phyloP scores from a whole-genome alignment of 1,140 invertebrate genomes.

The Hormaphis cornu region DNA sequence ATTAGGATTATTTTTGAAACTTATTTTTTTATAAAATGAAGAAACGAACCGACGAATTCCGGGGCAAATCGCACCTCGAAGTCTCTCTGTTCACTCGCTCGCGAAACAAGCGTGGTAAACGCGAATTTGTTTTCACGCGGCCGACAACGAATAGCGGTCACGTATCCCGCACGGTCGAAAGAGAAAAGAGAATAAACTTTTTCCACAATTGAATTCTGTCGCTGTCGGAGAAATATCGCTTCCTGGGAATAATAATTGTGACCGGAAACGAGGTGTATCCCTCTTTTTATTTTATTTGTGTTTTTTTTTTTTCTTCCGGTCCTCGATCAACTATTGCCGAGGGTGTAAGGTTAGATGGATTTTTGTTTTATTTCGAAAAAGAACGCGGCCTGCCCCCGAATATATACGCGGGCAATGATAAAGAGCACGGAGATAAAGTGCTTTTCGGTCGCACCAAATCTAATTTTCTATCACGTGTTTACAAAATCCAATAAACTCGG shows the following conservation, averaged over 20 bases:
- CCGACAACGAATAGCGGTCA: constrained; percentile 24
- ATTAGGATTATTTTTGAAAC: constrained; percentile 1
- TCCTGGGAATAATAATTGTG: constrained; percentile 22
- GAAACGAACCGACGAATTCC: not conserved
- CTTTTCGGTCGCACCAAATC: constrained; percentile 25
- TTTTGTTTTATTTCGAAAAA: constrained; percentile 23
- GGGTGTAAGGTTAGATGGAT: constrained; percentile 20
- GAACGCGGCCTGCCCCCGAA: not conserved
- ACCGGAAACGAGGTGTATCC: constrained; percentile 28
- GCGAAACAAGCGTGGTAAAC: not conserved
- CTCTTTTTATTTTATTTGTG: not conserved
- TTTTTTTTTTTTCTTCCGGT: not conserved
- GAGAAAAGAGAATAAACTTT: not conserved
- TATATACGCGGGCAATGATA: not conserved
- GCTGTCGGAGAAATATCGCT: constrained; percentile 19
- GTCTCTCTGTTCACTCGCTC: not conserved
- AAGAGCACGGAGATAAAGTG: constrained; percentile 26
- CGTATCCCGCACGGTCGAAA: not conserved
- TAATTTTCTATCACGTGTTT: constrained; percentile 30
- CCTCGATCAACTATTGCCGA: not conserved
- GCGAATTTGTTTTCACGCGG: constrained; percentile 20
- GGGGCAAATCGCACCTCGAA: not conserved
- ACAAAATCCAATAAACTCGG: constrained; percentile 29
- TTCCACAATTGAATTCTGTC: constrained; percentile 28
- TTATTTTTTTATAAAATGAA: not conserved